A percentile compares a stretch with the other conserved stretches of the same genome.
These are phyloP conservation scores for Saxidomus purpurata DNA, from an alignment of 1,140 invertebrate species.

Conservation along the genomic window DNA sequence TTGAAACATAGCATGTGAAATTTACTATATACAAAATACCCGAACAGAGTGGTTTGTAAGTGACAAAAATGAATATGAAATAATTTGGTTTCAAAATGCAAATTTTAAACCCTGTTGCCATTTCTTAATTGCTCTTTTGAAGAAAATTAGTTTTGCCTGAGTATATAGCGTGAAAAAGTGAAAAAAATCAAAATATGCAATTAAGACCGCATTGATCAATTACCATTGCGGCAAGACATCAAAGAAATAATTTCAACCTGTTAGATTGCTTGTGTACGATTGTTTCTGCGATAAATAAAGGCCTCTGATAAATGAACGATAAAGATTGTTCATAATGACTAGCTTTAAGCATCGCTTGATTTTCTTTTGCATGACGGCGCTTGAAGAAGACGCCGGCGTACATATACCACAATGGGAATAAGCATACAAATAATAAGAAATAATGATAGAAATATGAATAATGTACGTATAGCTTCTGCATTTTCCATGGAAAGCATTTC, in stretches of 20 bases:
- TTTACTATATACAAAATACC: too few relatives aligned
- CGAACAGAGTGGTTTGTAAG: too few relatives aligned
- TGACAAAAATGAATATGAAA: not conserved
- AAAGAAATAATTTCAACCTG: constrained; percentile 51
- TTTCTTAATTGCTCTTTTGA: constrained; percentile 38
- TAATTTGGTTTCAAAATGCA: not conserved
- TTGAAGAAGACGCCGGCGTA: not conserved
- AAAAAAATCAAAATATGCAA: constrained; percentile 57
- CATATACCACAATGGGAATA: too few relatives aligned
- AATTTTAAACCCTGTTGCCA: not conserved
- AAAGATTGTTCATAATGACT: constrained; percentile 43
- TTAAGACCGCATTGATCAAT: constrained; percentile 51
- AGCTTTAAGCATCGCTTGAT: not conserved
- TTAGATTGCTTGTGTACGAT: constrained; percentile 36
- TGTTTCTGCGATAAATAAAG: constrained; percentile 38
- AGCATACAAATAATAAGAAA: too few relatives aligned
- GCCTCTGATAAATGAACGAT: constrained; percentile 41
- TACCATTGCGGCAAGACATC: constrained; percentile 20
- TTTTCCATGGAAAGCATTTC: too few relatives aligned
- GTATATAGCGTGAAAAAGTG: constrained; percentile 36
- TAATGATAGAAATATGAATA: too few relatives aligned
- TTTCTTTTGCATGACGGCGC: not conserved
- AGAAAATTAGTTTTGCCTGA: constrained; percentile 10
- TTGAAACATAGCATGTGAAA: too few relatives aligned
- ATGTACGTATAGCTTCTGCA: too few relatives aligned